These are phyloP conservation scores for Cotesia congregata DNA, from an alignment of 2,888 invertebrate genomes.

Conservation along the genomic window DNA sequence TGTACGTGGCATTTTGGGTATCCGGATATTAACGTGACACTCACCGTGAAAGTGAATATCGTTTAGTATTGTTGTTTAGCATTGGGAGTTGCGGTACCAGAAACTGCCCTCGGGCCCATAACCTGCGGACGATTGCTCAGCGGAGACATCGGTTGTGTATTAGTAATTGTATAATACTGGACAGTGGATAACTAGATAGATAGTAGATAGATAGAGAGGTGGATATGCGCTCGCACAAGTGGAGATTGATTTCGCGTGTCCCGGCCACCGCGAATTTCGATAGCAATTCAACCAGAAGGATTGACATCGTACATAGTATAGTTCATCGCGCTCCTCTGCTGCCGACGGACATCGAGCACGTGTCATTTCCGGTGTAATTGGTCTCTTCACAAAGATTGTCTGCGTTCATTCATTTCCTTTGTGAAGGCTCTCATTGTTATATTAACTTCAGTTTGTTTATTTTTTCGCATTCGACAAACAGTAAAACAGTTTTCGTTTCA, in stretches of 20 bases:
- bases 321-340: not conserved
- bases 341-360: slow-evolving; percentile 10
- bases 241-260: slow-evolving; percentile 19
- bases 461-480: not conserved
- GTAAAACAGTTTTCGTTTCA: too few species aligned
- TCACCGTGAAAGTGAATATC: slow-evolving; percentile 27
- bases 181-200: too few species aligned
- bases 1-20: slow-evolving; percentile 43
- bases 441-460: not conserved
- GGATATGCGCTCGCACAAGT: not conserved
- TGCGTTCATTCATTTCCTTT: slow-evolving; percentile 7
- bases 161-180: not conserved
- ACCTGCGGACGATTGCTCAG: too few species aligned
- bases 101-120: not conserved
- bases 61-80: slow-evolving; percentile 2
- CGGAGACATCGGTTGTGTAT: not conserved
- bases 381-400: slow-evolving; percentile 2
- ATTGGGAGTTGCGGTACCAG: not conserved
- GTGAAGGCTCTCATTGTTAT: not conserved
- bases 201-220: not conserved
- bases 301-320: slow-evolving; percentile 24
- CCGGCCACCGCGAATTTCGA: slow-evolving; percentile 35
- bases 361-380: slow-evolving; percentile 28
- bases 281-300: slow-evolving; percentile 31
- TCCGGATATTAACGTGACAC: slow-evolving; percentile 55